Percentiles rank a stretch among this genome's conserved stretches.
Conservation (phyloP, 2,113 vertebrate species). For the Chaetodon trifascialis region DNA sequence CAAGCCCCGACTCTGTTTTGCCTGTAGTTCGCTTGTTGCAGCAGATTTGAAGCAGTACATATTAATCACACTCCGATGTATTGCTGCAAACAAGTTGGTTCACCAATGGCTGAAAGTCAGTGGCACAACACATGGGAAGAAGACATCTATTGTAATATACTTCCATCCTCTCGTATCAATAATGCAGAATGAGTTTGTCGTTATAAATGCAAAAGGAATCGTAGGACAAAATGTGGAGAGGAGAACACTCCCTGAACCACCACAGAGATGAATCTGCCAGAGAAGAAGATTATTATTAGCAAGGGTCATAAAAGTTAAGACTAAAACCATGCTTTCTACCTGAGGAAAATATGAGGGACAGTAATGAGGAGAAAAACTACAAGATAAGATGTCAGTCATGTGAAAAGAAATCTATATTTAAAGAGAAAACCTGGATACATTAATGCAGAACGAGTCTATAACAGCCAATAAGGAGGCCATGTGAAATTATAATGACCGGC, state of each 20-base stretch:
- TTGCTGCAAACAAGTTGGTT: background rate
- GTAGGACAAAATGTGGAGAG: background rate
- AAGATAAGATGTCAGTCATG: background rate
- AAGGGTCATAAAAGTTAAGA: background rate
- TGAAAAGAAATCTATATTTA: background rate
- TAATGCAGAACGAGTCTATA: background rate
- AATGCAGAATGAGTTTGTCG: background rate
- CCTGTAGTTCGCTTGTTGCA: slow-evolving; percentile 9
- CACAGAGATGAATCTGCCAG: background rate
- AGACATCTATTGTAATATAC: background rate
- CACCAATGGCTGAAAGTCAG: background rate
- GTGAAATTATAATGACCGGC: slow-evolving; percentile 22
- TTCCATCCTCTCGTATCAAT: background rate
- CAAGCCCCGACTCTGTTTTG: background rate
- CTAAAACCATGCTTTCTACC: background rate
- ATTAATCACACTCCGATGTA: background rate
- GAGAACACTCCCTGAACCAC: background rate
- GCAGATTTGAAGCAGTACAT: background rate
- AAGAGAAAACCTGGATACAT: background rate
- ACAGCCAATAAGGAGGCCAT: background rate
- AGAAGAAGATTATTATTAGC: background rate
- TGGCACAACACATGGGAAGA: background rate
- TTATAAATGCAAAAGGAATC: background rate
- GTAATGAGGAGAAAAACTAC: background rate
- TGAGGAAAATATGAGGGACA: background rate